These are phyloP conservation scores for Drosophila kuntzei DNA, from an alignment of 2,888 invertebrate species.

Conservation along the genomic window DNA sequence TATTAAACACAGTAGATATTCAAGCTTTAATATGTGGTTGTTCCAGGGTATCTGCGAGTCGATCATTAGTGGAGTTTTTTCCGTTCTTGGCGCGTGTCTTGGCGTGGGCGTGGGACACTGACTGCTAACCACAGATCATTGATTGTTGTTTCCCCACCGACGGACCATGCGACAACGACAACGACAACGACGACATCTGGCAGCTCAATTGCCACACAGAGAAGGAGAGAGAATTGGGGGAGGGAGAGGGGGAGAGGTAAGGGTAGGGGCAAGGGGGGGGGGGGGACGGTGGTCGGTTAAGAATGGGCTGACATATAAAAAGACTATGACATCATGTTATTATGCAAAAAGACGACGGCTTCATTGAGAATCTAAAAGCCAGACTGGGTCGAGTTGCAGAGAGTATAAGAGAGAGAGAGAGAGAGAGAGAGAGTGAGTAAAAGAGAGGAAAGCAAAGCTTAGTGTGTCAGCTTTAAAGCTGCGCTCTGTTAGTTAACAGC, in stretches of 20 bases:
- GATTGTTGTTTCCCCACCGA: conserved; percentile 35
- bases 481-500: conserved; percentile 1
- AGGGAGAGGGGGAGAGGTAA: not conserved
- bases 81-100: conserved; percentile 73
- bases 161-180: conserved; percentile 24
- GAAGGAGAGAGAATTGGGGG: not conserved
- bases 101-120: conserved; percentile 74
- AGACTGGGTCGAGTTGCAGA: not conserved
- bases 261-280: not conserved
- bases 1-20: not conserved
- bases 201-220: conserved; percentile 40
- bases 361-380: conserved; percentile 33
- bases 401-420: not conserved
- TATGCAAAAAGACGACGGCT: conserved; percentile 56
- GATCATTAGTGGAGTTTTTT: conserved; percentile 6
- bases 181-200: conserved; percentile 46
- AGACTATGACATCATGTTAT: conserved; percentile 72
- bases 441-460: conserved; percentile 14
- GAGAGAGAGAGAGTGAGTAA: not conserved
- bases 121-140: conserved; percentile 38
- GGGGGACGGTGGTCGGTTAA: conserved; percentile 21
- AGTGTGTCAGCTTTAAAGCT: conserved; percentile 39
- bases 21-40: not conserved
- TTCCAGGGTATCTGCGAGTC: conserved; percentile 11
- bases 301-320: conserved; percentile 63